Base-by-base conservation (phyloP, 2,113 vertebrate species). In the Patagioenas fasciata region DNA sequence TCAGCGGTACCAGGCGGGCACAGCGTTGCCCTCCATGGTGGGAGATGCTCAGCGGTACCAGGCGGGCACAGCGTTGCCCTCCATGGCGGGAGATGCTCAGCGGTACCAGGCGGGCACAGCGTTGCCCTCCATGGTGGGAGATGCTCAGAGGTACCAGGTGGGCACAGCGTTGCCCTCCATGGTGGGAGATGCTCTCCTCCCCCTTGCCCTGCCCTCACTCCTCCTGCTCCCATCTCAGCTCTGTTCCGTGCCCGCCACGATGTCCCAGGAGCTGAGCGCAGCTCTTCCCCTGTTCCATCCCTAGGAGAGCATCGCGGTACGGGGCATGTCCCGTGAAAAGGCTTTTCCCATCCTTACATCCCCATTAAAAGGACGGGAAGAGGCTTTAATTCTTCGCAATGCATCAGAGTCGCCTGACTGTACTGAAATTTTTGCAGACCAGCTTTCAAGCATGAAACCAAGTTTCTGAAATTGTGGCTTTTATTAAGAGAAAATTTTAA, bases 261-360 rank as follows among this genome's bases (percentile, higher is more conserved):
- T 42, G 42, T 42, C 42, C 15, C 15, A 42, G 40, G 40, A 40
- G 40, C 40, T 40, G 40, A 40, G 40, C 40, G 13, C 40, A 40
- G 36, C 11, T 66, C 15, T 24, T 5, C 19, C 12, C 36, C 13
- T 4, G 3, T 4, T 21, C 5, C 64, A 6, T 3, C 48, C 26
- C 36, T 2, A 9, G n/a, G 44, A 50, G 31, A 16, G 9, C 31
- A 9, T 38, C 28, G 1, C 17, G 0, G 3, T 3, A 6, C 48
- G 2, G 26, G 60, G 23, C 9, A 20, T 0, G 5, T n/a, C 15
- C 32, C 32, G 21, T 25, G 60, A 4, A 80, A 66, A 57, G 20
- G 23, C n/a, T 54, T 38, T 29, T 40, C 10, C n/a, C 50, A 9
- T 3, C 29, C 1, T 25, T 29, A 7, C 19, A 11, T 15, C 75